Percentiles rank a stretch among this genome's conserved stretches.
These are phyloP conservation scores for Anneissia japonica DNA, from an alignment of 35 echinoderm and acorn worm species.

Conservation along the genomic window DNA sequence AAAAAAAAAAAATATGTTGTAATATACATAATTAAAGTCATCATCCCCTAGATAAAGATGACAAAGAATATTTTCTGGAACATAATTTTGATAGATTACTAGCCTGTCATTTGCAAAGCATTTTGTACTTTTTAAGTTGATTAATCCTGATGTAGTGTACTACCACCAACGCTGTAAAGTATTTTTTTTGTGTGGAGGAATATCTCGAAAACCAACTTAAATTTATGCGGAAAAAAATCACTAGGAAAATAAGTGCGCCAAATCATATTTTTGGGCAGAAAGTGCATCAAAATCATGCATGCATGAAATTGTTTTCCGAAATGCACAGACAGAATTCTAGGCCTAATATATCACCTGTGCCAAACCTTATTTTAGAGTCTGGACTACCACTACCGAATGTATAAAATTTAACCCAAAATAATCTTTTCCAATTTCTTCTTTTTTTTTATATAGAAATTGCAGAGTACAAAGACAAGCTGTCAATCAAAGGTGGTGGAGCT, in stretches of 20 bases:
- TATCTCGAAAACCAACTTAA: too few species aligned
- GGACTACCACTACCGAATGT: neutral
- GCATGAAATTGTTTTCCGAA: neutral
- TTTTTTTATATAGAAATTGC: slow-evolving; percentile 68
- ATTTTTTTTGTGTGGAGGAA: too few species aligned
- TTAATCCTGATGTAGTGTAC: too few species aligned
- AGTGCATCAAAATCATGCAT: neutral
- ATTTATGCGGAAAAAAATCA: neutral
- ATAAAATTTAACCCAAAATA: neutral
- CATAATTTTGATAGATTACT: too few species aligned
- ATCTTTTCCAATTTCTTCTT: neutral
- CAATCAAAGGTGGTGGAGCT: slow-evolving; percentile 40
- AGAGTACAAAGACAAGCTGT: slow-evolving; percentile 73
- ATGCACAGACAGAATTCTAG: neutral
- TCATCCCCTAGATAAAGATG: too few species aligned
- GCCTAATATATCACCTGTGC: too few species aligned
- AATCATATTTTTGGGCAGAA: neutral
- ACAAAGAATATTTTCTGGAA: too few species aligned
- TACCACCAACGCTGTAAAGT: neutral
- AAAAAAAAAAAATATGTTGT: too few species aligned
- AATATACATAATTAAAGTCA: too few species aligned
- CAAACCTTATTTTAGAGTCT: neutral
- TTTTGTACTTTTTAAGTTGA: too few species aligned
- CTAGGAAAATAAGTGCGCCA: neutral
- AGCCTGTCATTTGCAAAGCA: too few species aligned